Percentiles rank a stretch among this genome's conserved stretches.
phyloP scores from a whole-genome alignment of 1,140 invertebrate genomes.

The Thaumatotibia leucotreta region DNA sequence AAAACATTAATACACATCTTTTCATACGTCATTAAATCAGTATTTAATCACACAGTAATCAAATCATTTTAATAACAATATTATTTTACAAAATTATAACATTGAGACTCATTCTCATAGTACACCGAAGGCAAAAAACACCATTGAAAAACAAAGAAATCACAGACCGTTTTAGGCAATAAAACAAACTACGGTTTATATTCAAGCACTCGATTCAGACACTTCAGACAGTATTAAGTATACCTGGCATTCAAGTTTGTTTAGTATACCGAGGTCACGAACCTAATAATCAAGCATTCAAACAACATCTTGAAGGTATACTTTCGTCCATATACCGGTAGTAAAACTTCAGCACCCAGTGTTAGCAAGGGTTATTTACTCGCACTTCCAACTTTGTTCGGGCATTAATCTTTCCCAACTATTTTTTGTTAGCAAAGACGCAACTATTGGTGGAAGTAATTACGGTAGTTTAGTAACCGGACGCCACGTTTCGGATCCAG shows the following conservation, averaged over 20 bases:
- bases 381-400: background rate
- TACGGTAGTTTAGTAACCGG: background rate
- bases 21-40: no score
- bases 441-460: background rate
- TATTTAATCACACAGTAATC: no score
- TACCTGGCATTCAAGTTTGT: background rate
- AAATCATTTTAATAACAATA: no score
- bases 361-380: background rate
- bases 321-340: background rate
- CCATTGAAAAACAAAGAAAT: no score
- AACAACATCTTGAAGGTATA: background rate
- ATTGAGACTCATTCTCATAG: no score
- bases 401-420: constrained; percentile 9
- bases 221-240: background rate
- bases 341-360: background rate
- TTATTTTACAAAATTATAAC: no score
- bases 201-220: background rate
- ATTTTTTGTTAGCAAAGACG: constrained; percentile 6
- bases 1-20: no score
- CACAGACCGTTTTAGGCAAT: no score
- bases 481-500: background rate
- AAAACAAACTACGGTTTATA: no score
- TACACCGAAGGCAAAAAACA: no score
- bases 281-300: background rate
- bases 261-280: background rate